These are phyloP conservation scores for Microcaecilia unicolor DNA, from an alignment of 2,797 vertebrate species.

Conservation along the genomic window DNA sequence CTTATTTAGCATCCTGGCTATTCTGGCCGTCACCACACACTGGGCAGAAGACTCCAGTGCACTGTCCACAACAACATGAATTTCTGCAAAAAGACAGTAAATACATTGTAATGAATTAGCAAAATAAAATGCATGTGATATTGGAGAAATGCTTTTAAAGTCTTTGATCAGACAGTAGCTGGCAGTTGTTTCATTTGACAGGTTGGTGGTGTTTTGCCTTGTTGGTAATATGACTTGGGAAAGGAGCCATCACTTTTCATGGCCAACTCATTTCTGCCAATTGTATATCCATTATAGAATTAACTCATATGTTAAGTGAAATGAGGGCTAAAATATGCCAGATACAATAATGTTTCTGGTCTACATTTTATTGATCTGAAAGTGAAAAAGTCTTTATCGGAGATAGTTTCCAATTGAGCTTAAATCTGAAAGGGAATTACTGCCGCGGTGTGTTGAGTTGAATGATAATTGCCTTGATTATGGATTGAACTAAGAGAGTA, in stretches of 20 bases:
- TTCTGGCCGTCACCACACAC: no score
- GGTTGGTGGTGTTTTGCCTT: conserved; percentile 33
- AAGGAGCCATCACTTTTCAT: conserved; percentile 32
- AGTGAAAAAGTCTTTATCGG: conserved; percentile 30
- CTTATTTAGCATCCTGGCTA: no score
- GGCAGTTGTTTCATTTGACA: conserved; percentile 28
- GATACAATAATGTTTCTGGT: conserved; percentile 36
- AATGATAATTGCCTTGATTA: conserved; percentile 43
- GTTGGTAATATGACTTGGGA: conserved; percentile 44
- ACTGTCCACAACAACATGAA: no score
- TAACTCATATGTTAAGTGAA: conserved; percentile 39
- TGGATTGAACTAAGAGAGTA: conserved; percentile 26
- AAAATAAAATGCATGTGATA: no score
- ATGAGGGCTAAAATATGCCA: conserved; percentile 40
- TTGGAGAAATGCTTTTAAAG: no score
- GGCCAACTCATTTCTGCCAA: conserved; percentile 34
- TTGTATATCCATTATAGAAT: conserved; percentile 36
- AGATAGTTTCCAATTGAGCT: conserved; percentile 44
- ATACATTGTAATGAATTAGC: no score
- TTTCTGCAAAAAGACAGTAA: no score
- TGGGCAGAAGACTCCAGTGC: no score
- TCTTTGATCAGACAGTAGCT: conserved; percentile 24
- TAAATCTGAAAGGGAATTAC: conserved; percentile 34
- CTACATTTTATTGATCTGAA: conserved; percentile 36
- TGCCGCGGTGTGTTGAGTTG: conserved; percentile 36